These are phyloP conservation scores for Steromphala cineraria DNA, from an alignment of 2,888 invertebrate genomes.

Conservation along the genomic window DNA sequence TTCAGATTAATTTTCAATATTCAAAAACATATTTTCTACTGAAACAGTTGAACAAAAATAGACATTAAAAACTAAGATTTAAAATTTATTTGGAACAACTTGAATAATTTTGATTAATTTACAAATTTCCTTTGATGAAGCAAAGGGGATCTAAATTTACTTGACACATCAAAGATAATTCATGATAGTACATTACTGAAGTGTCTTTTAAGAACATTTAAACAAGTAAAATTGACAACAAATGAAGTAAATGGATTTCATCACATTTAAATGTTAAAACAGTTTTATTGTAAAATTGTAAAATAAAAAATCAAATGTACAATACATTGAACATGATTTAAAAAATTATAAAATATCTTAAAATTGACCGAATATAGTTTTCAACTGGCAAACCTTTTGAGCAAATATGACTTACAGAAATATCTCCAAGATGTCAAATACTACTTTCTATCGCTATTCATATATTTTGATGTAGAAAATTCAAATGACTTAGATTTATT, in stretches of 20 bases:
- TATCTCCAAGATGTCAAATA: conserved; percentile 1
- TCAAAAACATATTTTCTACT: no score
- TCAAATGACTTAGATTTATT: background rate
- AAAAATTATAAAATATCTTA: no score
- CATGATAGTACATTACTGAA: background rate
- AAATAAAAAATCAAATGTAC: no score
- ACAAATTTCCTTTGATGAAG: background rate
- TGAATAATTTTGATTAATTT: no score
- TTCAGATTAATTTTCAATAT: no score
- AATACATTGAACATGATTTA: no score
- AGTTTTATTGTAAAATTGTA: background rate
- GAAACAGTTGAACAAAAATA: no score
- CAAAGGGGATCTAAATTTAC: background rate
- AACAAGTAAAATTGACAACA: background rate
- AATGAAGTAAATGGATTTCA: background rate
- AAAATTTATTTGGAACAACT: no score
- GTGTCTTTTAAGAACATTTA: background rate
- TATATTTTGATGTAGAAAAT: conserved; percentile 1
- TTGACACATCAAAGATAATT: background rate
- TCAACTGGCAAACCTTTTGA: no score
- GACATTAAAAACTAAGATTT: no score
- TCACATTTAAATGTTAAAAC: background rate
- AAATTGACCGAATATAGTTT: no score
- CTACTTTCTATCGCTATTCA: background rate
- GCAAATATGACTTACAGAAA: background rate